Base-by-base conservation (phyloP, 1,140 invertebrate species). In the Eufriesea mexicana region DNA sequence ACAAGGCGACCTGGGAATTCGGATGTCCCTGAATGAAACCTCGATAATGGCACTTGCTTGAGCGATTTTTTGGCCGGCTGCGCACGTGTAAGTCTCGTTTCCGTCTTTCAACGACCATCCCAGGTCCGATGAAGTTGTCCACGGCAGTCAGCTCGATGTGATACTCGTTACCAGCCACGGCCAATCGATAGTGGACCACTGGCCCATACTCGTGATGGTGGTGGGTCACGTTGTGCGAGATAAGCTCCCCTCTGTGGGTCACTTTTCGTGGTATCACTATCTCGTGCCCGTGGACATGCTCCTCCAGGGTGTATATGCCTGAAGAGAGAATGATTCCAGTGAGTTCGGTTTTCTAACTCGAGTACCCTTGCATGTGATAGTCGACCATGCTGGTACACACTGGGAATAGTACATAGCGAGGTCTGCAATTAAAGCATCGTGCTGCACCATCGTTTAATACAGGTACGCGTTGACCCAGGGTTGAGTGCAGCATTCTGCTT, bases 41-140 rank as follows among this genome's bases (percentile, higher is more conserved):
- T 62, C 96, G 96, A 92, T 96, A 98, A 94, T 98, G 97, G 91
- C 97, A 98, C 75, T 95, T 94, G 25, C 95, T 95, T 47, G 94
- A 93, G 64, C 90, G 89, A 79, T 93, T 89, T 82, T 92, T 95
- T 47, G 95, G 94, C 84, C 93, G 91, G 12, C 90, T 90, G 61
- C 96, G 95, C 61, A 95, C 95, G 78, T 95, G 92, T 20, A 93
- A 90, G 75, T 95, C 93, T n/a, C 94, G 94, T 45, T 94, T 95
- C 86, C 96, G 96, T 51, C 96, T 95, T 93, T 98, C 97, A 62
- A 98, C 95, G 16, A 98, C 93, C 86, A 97, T 91, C 42, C 95
- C 94, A 6, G 96, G 96, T 6, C 96, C 95, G 83, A 97, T 95
- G 90, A 98, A 97, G 64, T 96, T 94, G 73, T 93, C 94, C 84